These are phyloP conservation scores for Ambastaia sidthimunki DNA, from an alignment of 2,797 vertebrate genomes.

Conservation along the genomic window DNA sequence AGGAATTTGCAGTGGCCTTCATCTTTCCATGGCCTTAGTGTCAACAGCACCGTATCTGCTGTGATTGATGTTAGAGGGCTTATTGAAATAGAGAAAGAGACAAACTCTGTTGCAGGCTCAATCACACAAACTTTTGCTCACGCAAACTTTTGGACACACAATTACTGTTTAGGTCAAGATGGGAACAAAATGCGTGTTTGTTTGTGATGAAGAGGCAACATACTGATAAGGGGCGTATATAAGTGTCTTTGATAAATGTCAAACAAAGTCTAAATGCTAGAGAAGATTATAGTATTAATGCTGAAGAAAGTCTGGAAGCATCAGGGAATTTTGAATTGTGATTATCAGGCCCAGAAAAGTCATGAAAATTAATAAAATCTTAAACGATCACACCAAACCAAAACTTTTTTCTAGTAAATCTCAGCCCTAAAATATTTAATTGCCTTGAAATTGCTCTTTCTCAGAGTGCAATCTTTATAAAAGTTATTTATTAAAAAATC, in stretches of 20 bases:
- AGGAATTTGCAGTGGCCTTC: slow-evolving; percentile 56
- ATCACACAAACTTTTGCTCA: slow-evolving; percentile 76
- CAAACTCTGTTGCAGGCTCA: slow-evolving; percentile 75
- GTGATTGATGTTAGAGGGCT: slow-evolving; percentile 58
- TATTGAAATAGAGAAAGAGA: slow-evolving; percentile 41
- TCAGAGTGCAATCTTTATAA: background rate
- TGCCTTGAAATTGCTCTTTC: background rate
- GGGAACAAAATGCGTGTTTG: slow-evolving; percentile 50
- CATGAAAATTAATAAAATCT: background rate
- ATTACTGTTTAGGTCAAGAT: slow-evolving; percentile 19
- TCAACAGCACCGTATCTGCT: slow-evolving; percentile 58
- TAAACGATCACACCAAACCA: background rate
- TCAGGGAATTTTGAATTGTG: background rate
- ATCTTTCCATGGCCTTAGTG: slow-evolving; percentile 52
- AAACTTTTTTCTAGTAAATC: background rate
- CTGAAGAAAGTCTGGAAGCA: background rate
- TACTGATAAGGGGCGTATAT: background rate
- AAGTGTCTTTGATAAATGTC: background rate
- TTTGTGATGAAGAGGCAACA: slow-evolving; percentile 22
- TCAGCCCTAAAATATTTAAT: background rate
- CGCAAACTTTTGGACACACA: slow-evolving; percentile 72
- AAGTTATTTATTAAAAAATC: background rate
- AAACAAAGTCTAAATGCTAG: background rate
- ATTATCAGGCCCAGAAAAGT: background rate
- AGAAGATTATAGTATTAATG: background rate